A percentile compares a stretch with the other conserved stretches of the same genome.
These are phyloP conservation scores for Heloderma charlesbogerti DNA, from an alignment of 2,113 vertebrate genomes.

Conservation along the genomic window DNA sequence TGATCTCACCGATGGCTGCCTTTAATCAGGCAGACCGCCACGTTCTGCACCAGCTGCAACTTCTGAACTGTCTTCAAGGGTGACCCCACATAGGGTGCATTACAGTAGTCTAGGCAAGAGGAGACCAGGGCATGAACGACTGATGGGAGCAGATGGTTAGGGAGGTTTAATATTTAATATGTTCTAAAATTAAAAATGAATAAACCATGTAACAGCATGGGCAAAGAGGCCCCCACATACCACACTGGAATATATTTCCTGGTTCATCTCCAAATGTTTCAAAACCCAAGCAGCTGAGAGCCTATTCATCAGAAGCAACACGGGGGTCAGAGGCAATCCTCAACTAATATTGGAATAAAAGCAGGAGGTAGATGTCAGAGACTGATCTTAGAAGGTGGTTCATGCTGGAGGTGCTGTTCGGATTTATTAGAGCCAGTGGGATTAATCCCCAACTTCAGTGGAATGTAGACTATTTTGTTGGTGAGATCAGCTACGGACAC, in stretches of 20 bases:
- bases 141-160: too few relatives aligned
- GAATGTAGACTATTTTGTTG: neutral
- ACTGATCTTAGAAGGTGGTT: neutral
- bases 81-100: too few relatives aligned
- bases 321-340: neutral
- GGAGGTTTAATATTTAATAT: neutral
- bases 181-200: neutral
- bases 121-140: too few relatives aligned
- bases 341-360: neutral
- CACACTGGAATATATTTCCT: neutral
- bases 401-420: neutral
- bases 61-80: too few relatives aligned
- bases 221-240: neutral
- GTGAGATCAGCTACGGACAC: neutral
- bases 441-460: neutral
- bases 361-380: neutral
- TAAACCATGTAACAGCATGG: neutral
- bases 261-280: neutral
- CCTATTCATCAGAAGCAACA: neutral
- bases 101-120: too few relatives aligned
- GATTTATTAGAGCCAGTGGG: neutral
- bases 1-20: too few relatives aligned
- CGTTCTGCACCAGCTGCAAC: too few relatives aligned
- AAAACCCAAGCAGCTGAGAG: constrained; percentile 1
- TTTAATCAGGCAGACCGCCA: too few relatives aligned